Evolutionary conservation across 53 echinoderm and acorn worm species (phyloP).

Genomic region (Echinometra lucunter): DNA sequence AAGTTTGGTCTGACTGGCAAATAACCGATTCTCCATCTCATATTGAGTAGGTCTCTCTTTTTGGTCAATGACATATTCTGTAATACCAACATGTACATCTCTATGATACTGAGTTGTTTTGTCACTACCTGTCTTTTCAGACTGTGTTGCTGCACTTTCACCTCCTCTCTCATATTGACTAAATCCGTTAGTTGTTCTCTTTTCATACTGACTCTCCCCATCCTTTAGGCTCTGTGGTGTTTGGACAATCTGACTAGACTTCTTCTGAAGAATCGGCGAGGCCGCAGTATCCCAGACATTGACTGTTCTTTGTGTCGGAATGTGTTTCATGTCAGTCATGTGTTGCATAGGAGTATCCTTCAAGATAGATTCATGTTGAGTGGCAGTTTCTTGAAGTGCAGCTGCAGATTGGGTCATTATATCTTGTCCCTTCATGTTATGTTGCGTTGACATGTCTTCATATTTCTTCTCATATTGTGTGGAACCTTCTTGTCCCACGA

Average conservation of each 20-base stretch:
- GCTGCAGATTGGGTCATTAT: not conserved
- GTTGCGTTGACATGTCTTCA: not conserved
- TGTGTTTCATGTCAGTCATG: not conserved
- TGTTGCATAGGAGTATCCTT: not conserved
- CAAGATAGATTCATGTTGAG: not conserved
- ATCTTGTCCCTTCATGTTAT: not conserved
- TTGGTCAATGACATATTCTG: not conserved
- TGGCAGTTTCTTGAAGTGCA: constrained; percentile 2
- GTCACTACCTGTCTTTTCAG: not conserved
- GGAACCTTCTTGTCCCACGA: not conserved
- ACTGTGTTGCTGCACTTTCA: constrained; percentile 7
- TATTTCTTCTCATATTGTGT: not conserved
- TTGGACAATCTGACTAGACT: not conserved
- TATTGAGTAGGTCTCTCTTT: not conserved
- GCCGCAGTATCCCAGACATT: not conserved
- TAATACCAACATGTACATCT: not conserved
- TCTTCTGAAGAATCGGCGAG: not conserved
- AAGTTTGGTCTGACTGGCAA: not conserved
- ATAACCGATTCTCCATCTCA: not conserved
- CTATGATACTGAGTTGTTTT: not conserved
- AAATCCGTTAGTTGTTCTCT: too few relatives aligned
- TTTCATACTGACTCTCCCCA: not conserved
- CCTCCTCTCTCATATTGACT: not conserved
- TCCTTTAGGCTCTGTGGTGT: not conserved
- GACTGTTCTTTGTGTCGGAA: not conserved